Evolutionary conservation across 2,888 invertebrate species (phyloP), one percentile per base, ranked within the genome.

Genomic region (Ophioninae sp.): DNA sequence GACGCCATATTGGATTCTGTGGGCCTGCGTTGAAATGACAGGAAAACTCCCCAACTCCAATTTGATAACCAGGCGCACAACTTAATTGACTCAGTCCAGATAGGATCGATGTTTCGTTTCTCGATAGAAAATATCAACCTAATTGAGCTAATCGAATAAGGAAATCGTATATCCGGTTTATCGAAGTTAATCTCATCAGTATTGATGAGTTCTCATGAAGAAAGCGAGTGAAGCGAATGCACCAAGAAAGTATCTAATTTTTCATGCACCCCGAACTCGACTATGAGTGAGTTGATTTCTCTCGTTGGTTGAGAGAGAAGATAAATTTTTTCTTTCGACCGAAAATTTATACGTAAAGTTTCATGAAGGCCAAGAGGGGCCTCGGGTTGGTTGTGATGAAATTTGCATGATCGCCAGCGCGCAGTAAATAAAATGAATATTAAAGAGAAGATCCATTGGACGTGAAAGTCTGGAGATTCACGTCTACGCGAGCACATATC

Each of bases 371-470:
- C 8, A 58, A 73, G 73, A 65, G 10, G 30, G 59, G 61, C 22
- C 56, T 59, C 64, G 39, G 72, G 22, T 51, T 64, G 20, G 63
- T 44, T 51, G 67, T 72, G 71, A 72, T 64, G 68, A 76, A 84
- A 84, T 84, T 84, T 84, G 84, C 84, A 84, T 84, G 82, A 84
- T 84, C 76, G 82, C 73, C 81, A 82, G 79, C 68, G 76, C 69
- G 77, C 75, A 73, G 84, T 82, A 84, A 84, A 84, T 82, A 84
- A 79, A 84, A 84, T 84, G 84, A 84, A 84, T 84, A 84, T 84
- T 84, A 71, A 84, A 81, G 79, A 77, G 84, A 63, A 68, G 72
- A 23, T 67, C 37, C 37, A 63, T 59, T 22, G 59, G 17, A 9
- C 17, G 59, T 75, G 58, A 10, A 51, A 68, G 73, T 41, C 67